phyloP scores from a whole-genome alignment of 2,797 vertebrate genomes.

The Poliocrania exsul region DNA sequence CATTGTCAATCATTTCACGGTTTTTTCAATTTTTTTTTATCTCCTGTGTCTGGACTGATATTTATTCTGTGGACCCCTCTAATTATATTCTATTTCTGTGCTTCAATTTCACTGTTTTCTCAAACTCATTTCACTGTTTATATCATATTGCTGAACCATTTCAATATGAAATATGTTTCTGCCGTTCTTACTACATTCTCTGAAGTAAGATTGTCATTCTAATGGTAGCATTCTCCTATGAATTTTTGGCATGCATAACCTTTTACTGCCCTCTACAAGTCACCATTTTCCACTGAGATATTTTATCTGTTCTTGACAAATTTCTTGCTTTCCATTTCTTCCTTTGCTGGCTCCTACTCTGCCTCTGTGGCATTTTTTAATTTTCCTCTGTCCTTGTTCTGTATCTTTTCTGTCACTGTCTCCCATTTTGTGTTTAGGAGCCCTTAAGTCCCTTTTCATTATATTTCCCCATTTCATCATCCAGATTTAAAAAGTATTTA shows the following conservation, averaged over 20 bases:
- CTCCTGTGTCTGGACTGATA: not conserved
- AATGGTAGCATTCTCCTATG: not conserved
- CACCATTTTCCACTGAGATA: not conserved
- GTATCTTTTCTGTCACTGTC: not conserved
- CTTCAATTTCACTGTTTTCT: not conserved
- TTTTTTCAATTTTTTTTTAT: not conserved
- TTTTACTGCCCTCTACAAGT: not conserved
- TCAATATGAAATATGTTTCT: not conserved
- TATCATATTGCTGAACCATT: not conserved
- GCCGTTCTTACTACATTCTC: not conserved
- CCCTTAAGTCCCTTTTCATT: not conserved
- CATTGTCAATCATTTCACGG: not conserved
- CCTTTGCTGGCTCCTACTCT: not conserved
- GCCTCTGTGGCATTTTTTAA: not conserved
- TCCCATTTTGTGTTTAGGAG: not conserved
- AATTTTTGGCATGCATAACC: not conserved
- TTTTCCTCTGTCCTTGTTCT: not conserved
- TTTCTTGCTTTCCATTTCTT: not conserved
- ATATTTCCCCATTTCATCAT: not conserved
- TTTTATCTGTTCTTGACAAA: not conserved
- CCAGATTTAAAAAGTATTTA: not conserved
- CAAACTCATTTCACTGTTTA: not conserved
- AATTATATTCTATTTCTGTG: not conserved
- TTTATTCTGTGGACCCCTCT: not conserved
- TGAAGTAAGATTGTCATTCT: not conserved